These are phyloP conservation scores for Euura saliciscinereae DNA, from an alignment of 1,140 invertebrate species.

Conservation along the genomic window DNA sequence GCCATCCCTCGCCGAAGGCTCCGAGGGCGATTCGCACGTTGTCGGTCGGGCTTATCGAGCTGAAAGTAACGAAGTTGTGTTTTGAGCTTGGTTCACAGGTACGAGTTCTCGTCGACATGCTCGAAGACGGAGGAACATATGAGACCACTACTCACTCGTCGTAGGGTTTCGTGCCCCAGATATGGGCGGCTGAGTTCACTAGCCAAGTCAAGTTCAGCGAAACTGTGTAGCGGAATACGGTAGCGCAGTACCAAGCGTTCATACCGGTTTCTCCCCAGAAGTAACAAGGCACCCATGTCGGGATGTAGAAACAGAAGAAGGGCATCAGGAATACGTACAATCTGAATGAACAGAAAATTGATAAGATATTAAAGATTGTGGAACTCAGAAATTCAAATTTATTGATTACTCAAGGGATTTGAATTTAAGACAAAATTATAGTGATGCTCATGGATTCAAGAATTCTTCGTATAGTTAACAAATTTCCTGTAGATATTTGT, in stretches of 20 bases:
- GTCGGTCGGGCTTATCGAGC: slow-evolving; percentile 64
- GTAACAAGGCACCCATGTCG: slow-evolving; percentile 71
- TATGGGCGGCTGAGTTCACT: slow-evolving; percentile 87
- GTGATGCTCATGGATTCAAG: too few relatives aligned
- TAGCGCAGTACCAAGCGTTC: slow-evolving; percentile 62
- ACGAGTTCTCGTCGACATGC: too few relatives aligned
- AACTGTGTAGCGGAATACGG: slow-evolving; percentile 72
- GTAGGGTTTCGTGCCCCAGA: slow-evolving; percentile 70
- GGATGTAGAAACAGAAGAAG: slow-evolving; percentile 78
- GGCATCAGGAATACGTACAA: slow-evolving; percentile 76
- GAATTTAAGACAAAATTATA: too few relatives aligned
- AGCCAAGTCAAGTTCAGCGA: slow-evolving; percentile 84
- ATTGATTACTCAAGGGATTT: too few relatives aligned
- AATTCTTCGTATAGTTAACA: too few relatives aligned
- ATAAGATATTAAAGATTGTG: not conserved
- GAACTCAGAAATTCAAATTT: too few relatives aligned
- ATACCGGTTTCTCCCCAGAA: slow-evolving; percentile 72
- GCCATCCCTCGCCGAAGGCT: slow-evolving; percentile 71
- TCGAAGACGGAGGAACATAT: not conserved
- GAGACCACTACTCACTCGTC: slow-evolving; percentile 61
- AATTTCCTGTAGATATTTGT: too few relatives aligned
- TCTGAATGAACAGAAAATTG: slow-evolving; percentile 50
- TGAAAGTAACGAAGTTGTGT: slow-evolving; percentile 24
- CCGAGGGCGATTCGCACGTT: slow-evolving; percentile 50
- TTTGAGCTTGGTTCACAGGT: too few relatives aligned